Evolutionary conservation across 2,797 vertebrate species (phyloP), one percentile per base, ranked within the genome.

Genomic region (Centroberyx gerrardi): DNA sequence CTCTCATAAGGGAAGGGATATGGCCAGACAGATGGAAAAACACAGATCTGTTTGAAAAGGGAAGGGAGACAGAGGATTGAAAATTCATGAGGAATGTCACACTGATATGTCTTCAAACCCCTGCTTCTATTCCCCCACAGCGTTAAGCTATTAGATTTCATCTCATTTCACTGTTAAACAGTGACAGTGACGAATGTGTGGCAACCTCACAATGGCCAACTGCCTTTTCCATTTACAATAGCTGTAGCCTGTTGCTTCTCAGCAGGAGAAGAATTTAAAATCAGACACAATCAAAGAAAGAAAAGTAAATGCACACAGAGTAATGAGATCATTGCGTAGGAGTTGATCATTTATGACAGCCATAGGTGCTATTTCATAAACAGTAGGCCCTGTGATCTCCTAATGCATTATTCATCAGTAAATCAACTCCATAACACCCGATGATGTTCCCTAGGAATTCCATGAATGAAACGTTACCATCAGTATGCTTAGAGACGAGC

Each of bases 361-460:
- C 54, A 60, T 59, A 58, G 38, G 28, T 78, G 51, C 18, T 36
- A 52, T 65, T 65, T 73, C 49, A 72, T 56, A 70, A 79, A 60
- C 31, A 58, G 18, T 17, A 22, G 9, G 27, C 13, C 28, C 58
- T 63, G 54, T 76, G 54, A 76, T 72, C 40, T 68, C 15, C 29
- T 66, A 8, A 78, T 86, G 54, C 63, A 90, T 89, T 81, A 85
- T 89, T 89, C 62, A 84, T 76, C 17, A 51, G 55, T 58, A 53
- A 83, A 84, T 87, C 70, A 78, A 53, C 44, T 77, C 59, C 40
- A 31, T 73, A 81, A 78, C 58, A 58, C 10, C 64, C 28, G 12
- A n/a, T 70, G 52, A 83, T 82, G 78, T 60, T 49, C 62, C 67
- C 46, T 55, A 18, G 76, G 58, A 51, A 70, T 65, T 55, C 29